Conservation (phyloP, 30 jellyfish, hydroid and myxozoan species). For the Catostylus mosaicus region DNA sequence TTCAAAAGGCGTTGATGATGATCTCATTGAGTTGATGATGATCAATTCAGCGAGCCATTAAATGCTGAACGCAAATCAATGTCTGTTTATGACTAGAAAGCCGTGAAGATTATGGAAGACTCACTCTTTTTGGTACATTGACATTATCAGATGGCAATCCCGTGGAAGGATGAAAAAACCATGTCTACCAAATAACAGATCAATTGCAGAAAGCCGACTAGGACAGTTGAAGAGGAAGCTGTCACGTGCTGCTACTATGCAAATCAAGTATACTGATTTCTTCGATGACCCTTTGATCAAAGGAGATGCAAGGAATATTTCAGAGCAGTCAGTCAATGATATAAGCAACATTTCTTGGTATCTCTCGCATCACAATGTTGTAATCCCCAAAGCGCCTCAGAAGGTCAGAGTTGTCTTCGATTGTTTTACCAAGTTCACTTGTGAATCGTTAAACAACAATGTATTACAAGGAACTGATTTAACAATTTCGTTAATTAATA, state of each 20-base stretch:
- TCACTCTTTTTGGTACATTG: conserved; percentile 22
- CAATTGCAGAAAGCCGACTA: conserved; percentile 26
- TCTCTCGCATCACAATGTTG: conserved; percentile 57
- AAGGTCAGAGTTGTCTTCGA: conserved; percentile 63
- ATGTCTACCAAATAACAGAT: conserved; percentile 40
- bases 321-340: neutral
- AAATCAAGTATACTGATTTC: conserved; percentile 15
- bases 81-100: conserved; percentile 46
- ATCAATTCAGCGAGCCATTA: conserved; percentile 14
- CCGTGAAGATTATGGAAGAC: conserved; percentile 37
- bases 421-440: conserved; percentile 45
- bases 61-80: conserved; percentile 4
- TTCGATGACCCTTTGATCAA: conserved; percentile 18
- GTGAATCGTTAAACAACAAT: conserved; percentile 14
- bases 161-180: conserved; percentile 39
- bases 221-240: conserved; percentile 28
- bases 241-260: conserved; percentile 11
- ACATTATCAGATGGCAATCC: conserved; percentile 55
- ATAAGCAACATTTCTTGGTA: conserved; percentile 29
- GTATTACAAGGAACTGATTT: conserved; percentile 59
- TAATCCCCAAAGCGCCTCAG: conserved; percentile 49
- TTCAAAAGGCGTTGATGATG: conserved; percentile 2
- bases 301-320: conserved; percentile 37
- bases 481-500: conserved; percentile 20
- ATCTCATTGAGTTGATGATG: conserved; percentile 6